Evolutionary conservation across 1,140 invertebrate species (phyloP).

Genomic region (Tribolium madens): DNA sequence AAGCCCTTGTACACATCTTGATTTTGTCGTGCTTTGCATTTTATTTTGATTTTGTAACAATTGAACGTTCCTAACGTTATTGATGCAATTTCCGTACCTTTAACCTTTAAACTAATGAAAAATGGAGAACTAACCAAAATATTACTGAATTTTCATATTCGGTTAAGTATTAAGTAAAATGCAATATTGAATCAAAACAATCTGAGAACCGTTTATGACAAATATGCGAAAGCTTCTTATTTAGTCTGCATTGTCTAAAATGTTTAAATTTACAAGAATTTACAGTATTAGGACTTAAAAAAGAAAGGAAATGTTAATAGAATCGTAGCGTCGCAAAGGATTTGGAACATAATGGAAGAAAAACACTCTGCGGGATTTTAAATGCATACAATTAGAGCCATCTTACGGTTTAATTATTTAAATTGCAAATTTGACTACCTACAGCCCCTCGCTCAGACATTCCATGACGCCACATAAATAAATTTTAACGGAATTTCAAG

Average conservation of each 20-base stretch:
- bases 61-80: background rate
- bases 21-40: slow-evolving; percentile 26
- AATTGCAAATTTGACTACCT: slow-evolving; percentile 51
- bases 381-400: slow-evolving; percentile 51
- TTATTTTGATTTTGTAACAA: slow-evolving; percentile 28
- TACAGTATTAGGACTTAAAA: slow-evolving; percentile 29
- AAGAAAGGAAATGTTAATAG: slow-evolving; percentile 45
- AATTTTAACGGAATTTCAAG: slow-evolving; percentile 43
- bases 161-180: too few relatives aligned
- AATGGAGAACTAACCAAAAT: background rate
- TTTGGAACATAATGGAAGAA: slow-evolving; percentile 51
- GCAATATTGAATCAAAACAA: background rate
- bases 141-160: too few relatives aligned
- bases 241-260: slow-evolving; percentile 28
- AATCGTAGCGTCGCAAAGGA: slow-evolving; percentile 39
- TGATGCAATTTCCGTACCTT: background rate
- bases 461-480: slow-evolving; percentile 42
- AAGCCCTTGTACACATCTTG: slow-evolving; percentile 37
- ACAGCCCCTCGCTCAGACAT: slow-evolving; percentile 38
- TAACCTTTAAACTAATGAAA: background rate
- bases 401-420: slow-evolving; percentile 51
- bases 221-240: slow-evolving; percentile 25
- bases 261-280: slow-evolving; percentile 46
- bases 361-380: slow-evolving; percentile 49
- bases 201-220: background rate